A percentile compares a stretch with the other conserved stretches of the same genome.
phyloP scores from a whole-genome alignment of 2,113 vertebrate species.

The Corapipo altera region DNA sequence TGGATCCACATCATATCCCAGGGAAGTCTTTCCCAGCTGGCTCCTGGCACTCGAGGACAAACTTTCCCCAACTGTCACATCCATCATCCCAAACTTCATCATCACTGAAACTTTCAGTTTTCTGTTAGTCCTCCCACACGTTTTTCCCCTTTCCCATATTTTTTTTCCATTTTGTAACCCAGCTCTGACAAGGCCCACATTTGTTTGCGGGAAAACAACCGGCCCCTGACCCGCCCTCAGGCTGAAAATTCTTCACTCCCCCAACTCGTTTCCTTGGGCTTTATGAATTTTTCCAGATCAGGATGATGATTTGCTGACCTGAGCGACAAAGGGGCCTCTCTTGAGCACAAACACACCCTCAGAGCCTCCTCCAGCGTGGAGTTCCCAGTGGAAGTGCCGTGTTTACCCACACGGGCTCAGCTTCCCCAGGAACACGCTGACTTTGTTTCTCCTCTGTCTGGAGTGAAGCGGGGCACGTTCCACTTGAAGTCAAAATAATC shows the following conservation, averaged over 20 bases:
- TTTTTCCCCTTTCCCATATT: neutral
- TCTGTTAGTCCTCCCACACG: neutral
- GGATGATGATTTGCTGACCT: neutral
- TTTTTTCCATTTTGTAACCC: neutral
- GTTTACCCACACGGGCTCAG: neutral
- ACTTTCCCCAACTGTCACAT: neutral
- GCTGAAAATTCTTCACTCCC: neutral
- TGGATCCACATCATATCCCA: neutral
- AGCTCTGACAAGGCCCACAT: neutral
- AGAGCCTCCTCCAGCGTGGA: neutral
- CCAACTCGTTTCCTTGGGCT: neutral
- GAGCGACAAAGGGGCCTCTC: neutral
- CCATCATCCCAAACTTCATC: neutral
- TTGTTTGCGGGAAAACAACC: neutral
- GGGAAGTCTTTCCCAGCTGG: neutral
- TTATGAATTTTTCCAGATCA: neutral
- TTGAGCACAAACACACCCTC: neutral
- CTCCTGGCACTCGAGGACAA: neutral
- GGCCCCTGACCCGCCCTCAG: neutral
- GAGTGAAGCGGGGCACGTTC: neutral
- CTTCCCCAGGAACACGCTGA: neutral
- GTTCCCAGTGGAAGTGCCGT: neutral
- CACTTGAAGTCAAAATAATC: constrained; percentile 30
- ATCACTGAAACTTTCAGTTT: neutral
- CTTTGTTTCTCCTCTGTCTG: constrained; percentile 25